Base-by-base conservation (phyloP, 2,888 invertebrate genomes). In the Adelognathus sp. region DNA sequence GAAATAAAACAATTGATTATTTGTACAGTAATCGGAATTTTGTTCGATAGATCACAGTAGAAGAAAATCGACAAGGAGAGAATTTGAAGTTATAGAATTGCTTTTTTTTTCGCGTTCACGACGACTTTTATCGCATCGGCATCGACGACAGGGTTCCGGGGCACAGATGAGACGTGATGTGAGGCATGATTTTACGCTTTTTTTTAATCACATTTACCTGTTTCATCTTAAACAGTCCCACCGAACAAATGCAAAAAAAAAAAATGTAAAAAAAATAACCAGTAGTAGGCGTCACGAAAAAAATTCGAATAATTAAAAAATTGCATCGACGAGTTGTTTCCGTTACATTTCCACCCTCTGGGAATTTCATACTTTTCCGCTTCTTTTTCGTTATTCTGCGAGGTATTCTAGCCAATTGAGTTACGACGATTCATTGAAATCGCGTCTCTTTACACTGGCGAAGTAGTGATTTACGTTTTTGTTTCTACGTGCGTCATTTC, bases 141-240 rank as follows among this genome's bases (percentile, higher is more conserved):
- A 72, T 63, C 80, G 61, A 77, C 73, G 76, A 79, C 67, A n/a
- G 64, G 76, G 72, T 76, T 60, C 79, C 69, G 76, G 76, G 80
- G 71, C 78, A 83, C 82, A 83, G 79, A 81, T 82, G 81, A 84
- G 72, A 83, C 75, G 83, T 82, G 79, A 78, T 77, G 77, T 80
- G 79, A 83, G 63, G 76, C 56, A 81, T 80, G 78, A 77, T 76
- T 76, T 81, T 79, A 80, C 81, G 33, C 16, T 70, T 64, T 71
- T 76, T 41, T 77, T 70, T 64, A 70, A 58, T 66, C 56, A 72
- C 75, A 71, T 75, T 75, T 75, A 79, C 71, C 79, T 79, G 66
- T 56, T 72, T n/a, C 21, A 66, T 71, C 52, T 63, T 41, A 24
- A 63, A 60, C 16, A 54, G 29, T 29, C 16, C 27, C 39, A 36